Base-by-base conservation (phyloP, 2,797 vertebrate species). In the Glyptemys insculpta region DNA sequence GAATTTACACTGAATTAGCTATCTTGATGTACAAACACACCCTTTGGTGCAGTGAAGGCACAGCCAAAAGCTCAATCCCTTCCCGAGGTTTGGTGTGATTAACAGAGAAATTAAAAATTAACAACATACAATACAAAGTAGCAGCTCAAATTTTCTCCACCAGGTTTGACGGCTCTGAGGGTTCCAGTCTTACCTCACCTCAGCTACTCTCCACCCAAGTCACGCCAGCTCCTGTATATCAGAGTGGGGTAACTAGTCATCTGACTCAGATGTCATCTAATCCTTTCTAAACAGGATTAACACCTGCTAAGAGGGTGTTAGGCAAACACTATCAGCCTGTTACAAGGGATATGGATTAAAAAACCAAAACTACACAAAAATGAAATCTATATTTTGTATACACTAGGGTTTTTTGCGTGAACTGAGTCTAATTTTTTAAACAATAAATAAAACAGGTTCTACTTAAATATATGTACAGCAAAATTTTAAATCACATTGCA, bases 101-200 rank as follows among this genome's bases (percentile, higher is more conserved):
- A 95, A 85, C 53, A 85, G 72, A 72, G 44, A 78, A 53, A 53
- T 82, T 90, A 94, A 78, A 74, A 52, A 57, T 82, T 89, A 93
- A 80, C 27, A 68, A 31, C 37, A 92, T 8, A 23, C 79, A 79
- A 91, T 53, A 81, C 72, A 92, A 88, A 84, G 5, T 8, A 53
- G 94, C 12, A 44, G 87, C 29, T 92, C 81, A 79, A 90, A 59
- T 16, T 34, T 81, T 92, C 56, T 90, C n/a, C 65, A 68, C 49
- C 31, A 34, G 81, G 83, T 18, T 81, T 41, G 56, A 52, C n/a
- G 86, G 29, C 41, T 79, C 44, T 25, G 87, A 86, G 56, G 59
- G 8, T 57, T 93, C 52, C 37, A 86, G 74, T 80, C 88, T 92
- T 12, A 72, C 27, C 85, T n/a, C 62, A 68, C 4, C n/a, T 68